A percentile compares a stretch with the other conserved stretches of the same genome.
phyloP scores from a whole-genome alignment of 2,888 invertebrate species.

The Polylopha cassiicola region DNA sequence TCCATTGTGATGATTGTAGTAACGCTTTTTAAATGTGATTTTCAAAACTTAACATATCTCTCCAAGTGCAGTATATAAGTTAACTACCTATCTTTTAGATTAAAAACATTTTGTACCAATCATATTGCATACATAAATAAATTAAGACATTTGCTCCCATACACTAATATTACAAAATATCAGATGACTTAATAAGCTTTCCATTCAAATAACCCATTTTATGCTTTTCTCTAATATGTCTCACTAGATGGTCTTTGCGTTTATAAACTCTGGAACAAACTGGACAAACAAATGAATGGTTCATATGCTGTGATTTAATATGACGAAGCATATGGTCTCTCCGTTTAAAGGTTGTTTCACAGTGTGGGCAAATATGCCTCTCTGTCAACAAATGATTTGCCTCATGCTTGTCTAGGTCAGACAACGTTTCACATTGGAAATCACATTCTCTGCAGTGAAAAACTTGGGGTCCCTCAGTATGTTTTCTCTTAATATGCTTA shows the following conservation, averaged over 20 bases:
- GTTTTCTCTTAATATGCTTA: slow-evolving; percentile 42
- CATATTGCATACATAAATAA: not conserved
- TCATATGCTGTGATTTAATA: slow-evolving; percentile 45
- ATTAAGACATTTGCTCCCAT: not conserved
- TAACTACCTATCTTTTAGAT: no score
- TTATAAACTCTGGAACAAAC: slow-evolving; percentile 46
- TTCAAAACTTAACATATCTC: no score
- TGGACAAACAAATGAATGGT: slow-evolving; percentile 39
- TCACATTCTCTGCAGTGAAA: slow-evolving; percentile 42
- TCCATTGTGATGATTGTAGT: no score
- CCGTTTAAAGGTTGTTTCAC: slow-evolving; percentile 44
- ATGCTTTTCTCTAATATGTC: slow-evolving; percentile 53
- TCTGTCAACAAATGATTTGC: slow-evolving; percentile 30
- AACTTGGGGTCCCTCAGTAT: slow-evolving; percentile 29
- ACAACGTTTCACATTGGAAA: slow-evolving; percentile 30
- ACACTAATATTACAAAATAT: slow-evolving; percentile 25
- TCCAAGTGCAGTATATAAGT: no score
- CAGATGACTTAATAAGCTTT: slow-evolving; percentile 34
- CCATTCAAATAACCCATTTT: slow-evolving; percentile 42
- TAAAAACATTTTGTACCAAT: no score
- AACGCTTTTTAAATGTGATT: no score
- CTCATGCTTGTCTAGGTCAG: slow-evolving; percentile 40
- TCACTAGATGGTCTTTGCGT: slow-evolving; percentile 46
- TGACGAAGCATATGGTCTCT: slow-evolving; percentile 54
- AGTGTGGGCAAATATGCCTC: slow-evolving; percentile 42